Evolutionary conservation across 2,113 vertebrate species (phyloP).

Genomic region (Pluvialis apricaria): DNA sequence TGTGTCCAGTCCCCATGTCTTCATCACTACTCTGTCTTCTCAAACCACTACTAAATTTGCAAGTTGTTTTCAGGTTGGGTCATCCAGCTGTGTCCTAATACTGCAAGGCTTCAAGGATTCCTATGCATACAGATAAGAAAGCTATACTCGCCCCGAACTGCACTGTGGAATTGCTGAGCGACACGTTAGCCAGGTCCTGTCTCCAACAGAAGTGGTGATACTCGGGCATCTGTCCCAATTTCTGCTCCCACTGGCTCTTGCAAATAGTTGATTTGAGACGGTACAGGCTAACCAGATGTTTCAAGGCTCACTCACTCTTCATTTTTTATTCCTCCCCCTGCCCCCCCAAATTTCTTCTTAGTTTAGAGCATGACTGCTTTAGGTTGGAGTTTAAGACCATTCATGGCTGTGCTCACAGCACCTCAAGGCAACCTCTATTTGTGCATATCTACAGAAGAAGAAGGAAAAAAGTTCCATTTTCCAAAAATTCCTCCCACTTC

Average conservation of each 20-base stretch:
- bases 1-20: background rate
- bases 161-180: background rate
- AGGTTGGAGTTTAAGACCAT: background rate
- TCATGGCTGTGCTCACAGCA: background rate
- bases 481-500: constrained; percentile 52
- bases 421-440: constrained; percentile 47
- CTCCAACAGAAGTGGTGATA: background rate
- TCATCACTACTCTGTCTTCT: background rate
- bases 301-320: background rate
- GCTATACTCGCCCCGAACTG: accelerated
- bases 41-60: background rate
- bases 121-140: background rate
- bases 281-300: background rate
- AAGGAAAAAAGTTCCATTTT: constrained; percentile 36
- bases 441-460: constrained; percentile 14
- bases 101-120: background rate
- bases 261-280: background rate
- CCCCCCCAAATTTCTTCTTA: background rate
- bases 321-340: background rate
- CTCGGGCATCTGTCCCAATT: background rate
- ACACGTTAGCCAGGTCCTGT: background rate
- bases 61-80: background rate
- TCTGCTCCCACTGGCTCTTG: background rate
- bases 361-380: background rate
- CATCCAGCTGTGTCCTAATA: background rate